Percentiles rank a stretch among this genome's conserved stretches.
phyloP scores from a whole-genome alignment of 1,140 invertebrate species.

The Calosoma granatense region DNA sequence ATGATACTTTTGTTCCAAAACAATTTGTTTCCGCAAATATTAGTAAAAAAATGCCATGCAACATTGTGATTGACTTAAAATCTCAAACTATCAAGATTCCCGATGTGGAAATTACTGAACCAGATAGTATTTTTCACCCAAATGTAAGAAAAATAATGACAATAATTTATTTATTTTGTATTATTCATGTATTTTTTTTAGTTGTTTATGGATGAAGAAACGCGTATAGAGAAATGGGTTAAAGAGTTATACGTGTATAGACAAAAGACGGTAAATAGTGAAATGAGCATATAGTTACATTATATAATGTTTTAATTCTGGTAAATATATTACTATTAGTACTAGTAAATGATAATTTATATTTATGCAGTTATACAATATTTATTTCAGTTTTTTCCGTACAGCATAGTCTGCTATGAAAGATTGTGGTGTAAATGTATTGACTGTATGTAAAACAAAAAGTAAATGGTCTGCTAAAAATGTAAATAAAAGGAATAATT shows the following conservation, averaged over 20 bases:
- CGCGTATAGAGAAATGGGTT: slow-evolving; percentile 30
- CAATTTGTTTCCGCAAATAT: slow-evolving; percentile 22
- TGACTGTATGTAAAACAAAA: too few relatives aligned
- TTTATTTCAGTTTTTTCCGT: too few relatives aligned
- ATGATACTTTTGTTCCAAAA: slow-evolving; percentile 26
- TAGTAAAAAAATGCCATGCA: slow-evolving; percentile 25
- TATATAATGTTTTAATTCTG: background rate
- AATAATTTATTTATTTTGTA: background rate
- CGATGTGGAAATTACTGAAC: slow-evolving; percentile 27
- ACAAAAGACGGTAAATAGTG: slow-evolving; percentile 22
- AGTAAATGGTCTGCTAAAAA: too few relatives aligned
- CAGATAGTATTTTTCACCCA: slow-evolving; percentile 31
- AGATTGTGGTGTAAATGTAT: too few relatives aligned
- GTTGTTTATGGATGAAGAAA: slow-evolving; percentile 26
- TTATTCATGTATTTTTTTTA: slow-evolving; percentile 19
- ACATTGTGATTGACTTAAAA: slow-evolving; percentile 32
- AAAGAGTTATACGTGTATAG: slow-evolving; percentile 28
- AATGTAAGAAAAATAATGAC: slow-evolving; percentile 22
- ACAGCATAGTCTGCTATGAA: too few relatives aligned
- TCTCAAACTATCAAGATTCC: slow-evolving; percentile 33
- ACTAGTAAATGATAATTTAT: background rate
- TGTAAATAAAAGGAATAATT: too few relatives aligned
- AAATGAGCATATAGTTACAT: background rate
- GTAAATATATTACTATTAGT: background rate
- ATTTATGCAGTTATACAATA: too few relatives aligned